Evolutionary conservation across 2,797 vertebrate species (phyloP).

Genomic region (Fratercula arctica): DNA sequence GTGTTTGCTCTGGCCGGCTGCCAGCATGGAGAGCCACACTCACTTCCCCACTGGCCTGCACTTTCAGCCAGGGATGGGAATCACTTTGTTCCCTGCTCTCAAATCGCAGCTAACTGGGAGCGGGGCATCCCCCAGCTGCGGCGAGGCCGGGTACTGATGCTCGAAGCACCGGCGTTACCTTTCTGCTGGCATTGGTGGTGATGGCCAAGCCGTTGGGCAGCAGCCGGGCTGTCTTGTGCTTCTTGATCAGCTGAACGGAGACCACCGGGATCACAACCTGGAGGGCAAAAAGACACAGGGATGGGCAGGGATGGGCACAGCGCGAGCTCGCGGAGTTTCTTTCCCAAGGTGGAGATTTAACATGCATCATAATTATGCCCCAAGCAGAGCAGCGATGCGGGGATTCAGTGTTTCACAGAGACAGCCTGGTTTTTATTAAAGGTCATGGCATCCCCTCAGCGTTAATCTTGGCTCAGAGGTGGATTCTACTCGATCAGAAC

Average conservation of each 20-base stretch:
- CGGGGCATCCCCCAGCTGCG: neutral
- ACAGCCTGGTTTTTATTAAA: neutral
- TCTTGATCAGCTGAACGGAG: slow-evolving; percentile 92
- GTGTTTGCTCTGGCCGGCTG: neutral
- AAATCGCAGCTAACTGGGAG: neutral
- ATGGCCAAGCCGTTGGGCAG: slow-evolving; percentile 94
- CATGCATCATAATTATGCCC: accelerated
- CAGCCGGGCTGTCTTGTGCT: slow-evolving; percentile 93
- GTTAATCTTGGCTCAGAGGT: accelerated
- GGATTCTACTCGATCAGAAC: neutral
- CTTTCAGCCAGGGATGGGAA: neutral
- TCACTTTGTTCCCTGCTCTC: accelerated
- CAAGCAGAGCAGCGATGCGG: accelerated
- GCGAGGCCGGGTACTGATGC: accelerated
- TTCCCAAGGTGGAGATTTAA: neutral
- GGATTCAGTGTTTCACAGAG: neutral
- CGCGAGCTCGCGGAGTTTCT: accelerated
- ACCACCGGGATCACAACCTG: slow-evolving; percentile 92
- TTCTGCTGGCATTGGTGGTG: slow-evolving; percentile 89
- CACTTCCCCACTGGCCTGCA: accelerated
- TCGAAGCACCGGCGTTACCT: slow-evolving; percentile 70
- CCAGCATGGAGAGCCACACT: neutral
- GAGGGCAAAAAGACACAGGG: neutral
- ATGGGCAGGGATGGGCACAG: neutral
- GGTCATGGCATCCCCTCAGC: neutral